Evolutionary conservation across 2,888 invertebrate species (phyloP).

Genomic region (Brachynemurus nebulosus): DNA sequence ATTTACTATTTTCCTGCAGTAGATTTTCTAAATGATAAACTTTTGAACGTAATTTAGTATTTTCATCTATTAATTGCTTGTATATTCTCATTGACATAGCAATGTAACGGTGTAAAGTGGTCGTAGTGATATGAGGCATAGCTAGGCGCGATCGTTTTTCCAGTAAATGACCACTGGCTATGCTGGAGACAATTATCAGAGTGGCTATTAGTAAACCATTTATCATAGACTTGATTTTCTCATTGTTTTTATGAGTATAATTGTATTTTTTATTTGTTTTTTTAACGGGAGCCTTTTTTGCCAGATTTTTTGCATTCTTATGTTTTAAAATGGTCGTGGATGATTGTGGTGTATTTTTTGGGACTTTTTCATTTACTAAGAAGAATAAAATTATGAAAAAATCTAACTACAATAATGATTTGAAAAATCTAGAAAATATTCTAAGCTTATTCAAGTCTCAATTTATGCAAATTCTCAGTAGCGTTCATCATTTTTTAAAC

Average conservation of each 20-base stretch:
- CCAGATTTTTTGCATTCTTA: not conserved
- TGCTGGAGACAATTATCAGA: not conserved
- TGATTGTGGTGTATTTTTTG: not conserved
- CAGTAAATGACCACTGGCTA: conserved; percentile 1
- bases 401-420: not conserved
- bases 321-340: no score
- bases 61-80: conserved; percentile 3
- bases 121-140: not conserved
- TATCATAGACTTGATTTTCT: not conserved
- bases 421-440: not conserved
- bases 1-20: no score
- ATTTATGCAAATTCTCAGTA: no score
- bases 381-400: not conserved
- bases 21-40: no score
- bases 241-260: conserved; percentile 1
- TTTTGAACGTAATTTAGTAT: not conserved
- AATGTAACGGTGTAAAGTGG: not conserved
- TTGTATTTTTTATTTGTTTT: not conserved
- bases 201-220: conserved; percentile 1
- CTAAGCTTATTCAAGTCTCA: no score
- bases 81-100: not conserved
- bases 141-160: not conserved
- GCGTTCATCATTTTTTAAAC: no score
- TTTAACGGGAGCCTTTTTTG: no score
- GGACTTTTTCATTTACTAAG: not conserved